Base-by-base conservation (phyloP, 2,797 vertebrate species). In the Delichon dasypus region DNA sequence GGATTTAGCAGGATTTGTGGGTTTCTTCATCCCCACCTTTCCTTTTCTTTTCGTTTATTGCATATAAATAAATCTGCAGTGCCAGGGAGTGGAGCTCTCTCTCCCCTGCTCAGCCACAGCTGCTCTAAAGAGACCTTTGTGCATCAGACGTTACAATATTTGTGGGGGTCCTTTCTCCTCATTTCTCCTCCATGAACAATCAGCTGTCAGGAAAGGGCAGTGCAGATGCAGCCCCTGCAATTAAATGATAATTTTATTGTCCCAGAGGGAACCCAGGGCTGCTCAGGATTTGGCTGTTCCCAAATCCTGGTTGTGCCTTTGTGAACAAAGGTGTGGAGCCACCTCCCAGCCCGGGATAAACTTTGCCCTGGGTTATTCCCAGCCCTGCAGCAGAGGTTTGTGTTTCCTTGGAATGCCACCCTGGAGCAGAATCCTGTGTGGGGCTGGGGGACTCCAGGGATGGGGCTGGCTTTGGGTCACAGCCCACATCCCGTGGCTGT, bases 311-410 rank as follows among this genome's bases (percentile, higher is more conserved):
- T 61, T 57, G 14, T 71, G 82, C 79, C 66, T 47, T 4, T 64
- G 48, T 47, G 68, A 40, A 6, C 50, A 47, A 27, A 47, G 68
- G 80, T 13, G 68, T 51, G 82, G 45, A 45, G 74, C 27, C 64
- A 50, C 67, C 54, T 89, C 71, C 74, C 51, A 85, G 51, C 1
- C 44, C 6, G 42, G 53, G 47, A 51, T 55, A 47, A 76, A 64
- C 36, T 57, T 61, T 85, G 85, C 57, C 48, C 40, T 84, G 10
- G 8, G 29, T 50, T 64, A 58, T 62, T 71, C 78, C 20, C 68
- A 90, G 44, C 62, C 61, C 80, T 61, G 6, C 18, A 68, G 68
- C 78, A 88, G 66, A 67, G 61, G 26, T 94, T 95, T 45, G 70
- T 30, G 16, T 70, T 89, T 60, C 71, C 85, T 72, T 78, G 61